Evolutionary conservation across 2,113 vertebrate genomes (phyloP).

Genomic region (Vulpes vulpes): DNA sequence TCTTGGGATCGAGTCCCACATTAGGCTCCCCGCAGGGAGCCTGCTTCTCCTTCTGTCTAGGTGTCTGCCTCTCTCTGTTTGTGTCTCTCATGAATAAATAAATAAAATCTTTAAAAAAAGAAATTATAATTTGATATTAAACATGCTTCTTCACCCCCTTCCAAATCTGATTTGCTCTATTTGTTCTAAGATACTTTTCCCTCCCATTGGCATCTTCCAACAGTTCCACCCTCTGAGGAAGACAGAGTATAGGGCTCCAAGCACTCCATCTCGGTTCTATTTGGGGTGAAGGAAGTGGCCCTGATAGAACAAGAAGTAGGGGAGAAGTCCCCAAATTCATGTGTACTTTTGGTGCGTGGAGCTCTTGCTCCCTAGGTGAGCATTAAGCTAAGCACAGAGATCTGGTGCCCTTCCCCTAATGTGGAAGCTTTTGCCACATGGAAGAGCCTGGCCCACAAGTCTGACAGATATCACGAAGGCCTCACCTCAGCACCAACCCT

Average conservation of each 20-base stretch:
- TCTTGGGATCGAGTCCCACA: too few species aligned
- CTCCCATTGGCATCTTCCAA: not conserved
- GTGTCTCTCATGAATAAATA: too few species aligned
- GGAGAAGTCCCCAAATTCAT: not conserved
- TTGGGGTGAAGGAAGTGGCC: not conserved
- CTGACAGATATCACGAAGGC: too few species aligned
- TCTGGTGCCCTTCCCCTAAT: too few species aligned
- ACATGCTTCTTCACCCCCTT: not conserved
- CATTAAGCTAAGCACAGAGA: not conserved
- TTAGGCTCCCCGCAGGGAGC: too few species aligned
- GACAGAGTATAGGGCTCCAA: not conserved
- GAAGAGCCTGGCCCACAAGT: not conserved
- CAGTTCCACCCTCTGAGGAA: not conserved
- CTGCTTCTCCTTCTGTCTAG: too few species aligned
- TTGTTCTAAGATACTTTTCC: not conserved
- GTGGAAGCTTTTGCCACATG: not conserved
- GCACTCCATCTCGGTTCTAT: not conserved
- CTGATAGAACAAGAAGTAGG: not conserved
- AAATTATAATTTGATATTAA: not conserved
- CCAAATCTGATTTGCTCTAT: not conserved
- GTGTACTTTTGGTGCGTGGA: accelerated
- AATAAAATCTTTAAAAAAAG: not conserved
- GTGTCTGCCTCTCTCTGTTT: too few species aligned
- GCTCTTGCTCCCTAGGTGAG: not conserved
- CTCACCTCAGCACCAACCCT: not conserved